phyloP scores from a whole-genome alignment of 2,113 vertebrate genomes.

The Stercorarius parasiticus region DNA sequence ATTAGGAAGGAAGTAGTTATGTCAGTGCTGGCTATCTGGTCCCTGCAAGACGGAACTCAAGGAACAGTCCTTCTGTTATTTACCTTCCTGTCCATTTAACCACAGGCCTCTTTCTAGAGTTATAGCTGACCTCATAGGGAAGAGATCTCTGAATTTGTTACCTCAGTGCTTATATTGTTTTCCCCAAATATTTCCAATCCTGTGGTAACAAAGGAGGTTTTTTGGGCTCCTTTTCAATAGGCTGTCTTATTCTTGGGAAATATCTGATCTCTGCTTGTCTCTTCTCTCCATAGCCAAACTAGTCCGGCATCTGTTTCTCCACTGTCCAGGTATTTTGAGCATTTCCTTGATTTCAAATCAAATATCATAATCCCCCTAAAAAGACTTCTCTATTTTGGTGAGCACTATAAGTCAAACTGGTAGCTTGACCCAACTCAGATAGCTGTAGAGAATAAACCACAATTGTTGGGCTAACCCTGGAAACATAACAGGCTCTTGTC shows the following conservation, averaged over 20 bases:
- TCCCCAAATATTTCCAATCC: neutral
- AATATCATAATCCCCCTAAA: neutral
- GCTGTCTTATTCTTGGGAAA: neutral
- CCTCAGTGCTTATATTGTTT: neutral
- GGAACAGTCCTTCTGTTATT: neutral
- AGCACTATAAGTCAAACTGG: neutral
- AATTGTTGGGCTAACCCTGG: neutral
- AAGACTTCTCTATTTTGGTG: neutral
- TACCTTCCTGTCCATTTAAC: neutral
- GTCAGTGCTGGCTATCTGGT: neutral
- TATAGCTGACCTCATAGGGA: neutral
- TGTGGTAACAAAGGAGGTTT: neutral
- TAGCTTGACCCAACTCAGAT: neutral
- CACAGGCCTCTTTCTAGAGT: neutral
- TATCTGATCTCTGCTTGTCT: neutral
- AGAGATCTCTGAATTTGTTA: neutral
- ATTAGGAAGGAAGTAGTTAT: neutral
- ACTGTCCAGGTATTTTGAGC: neutral
- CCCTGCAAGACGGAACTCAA: neutral
- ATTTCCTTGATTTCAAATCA: neutral
- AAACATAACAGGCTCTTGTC: neutral
- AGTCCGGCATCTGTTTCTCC: neutral
- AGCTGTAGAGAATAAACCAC: neutral
- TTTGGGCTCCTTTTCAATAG: neutral
- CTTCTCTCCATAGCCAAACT: neutral